Evolutionary conservation across 2,888 invertebrate genomes (phyloP), one percentile per base, ranked within the genome.

Genomic region (Linnaemya vulpina): DNA sequence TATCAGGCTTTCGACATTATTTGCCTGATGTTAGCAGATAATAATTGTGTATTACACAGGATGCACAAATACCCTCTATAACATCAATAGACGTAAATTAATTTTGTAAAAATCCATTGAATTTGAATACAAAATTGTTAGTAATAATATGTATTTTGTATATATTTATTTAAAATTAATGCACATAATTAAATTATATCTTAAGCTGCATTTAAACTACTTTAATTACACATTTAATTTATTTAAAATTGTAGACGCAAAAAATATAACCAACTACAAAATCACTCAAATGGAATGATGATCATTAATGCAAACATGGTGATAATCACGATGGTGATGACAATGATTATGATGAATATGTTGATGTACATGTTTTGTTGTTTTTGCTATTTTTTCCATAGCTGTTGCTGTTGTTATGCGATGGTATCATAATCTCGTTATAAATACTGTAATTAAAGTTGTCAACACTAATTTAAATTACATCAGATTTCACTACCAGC

Each of bases 371-470:
- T 71, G n/a, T n/a, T 17, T 17, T 62, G 17, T 30, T 63, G 11
- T 20, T 51, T 11, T 22, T 35, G 46, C 20, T 63, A 51, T 30
- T 20, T 9, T 65, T 25, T 55, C 35, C 35, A 13, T n/a, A 58
- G 65, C 43, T 74, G 25, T 46, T 67, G 22, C 35, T 53, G 25
- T 17, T n/a, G 35, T 43, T 55, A 49, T 65, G 43, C 40, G 46
- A 65, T 53, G 43, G n/a, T 55, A 79, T 79, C 51, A 71, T 75
- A 79, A 75, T 49, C 78, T 70, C 63, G 75, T 62, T 63, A 75
- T 71, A 75, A 79, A 60, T 84, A 58, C 70, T 75, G 70, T 79
- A 84, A 84, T 84, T 84, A 79, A 84, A 51, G 70, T 60, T 84
- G 79, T 79, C 83, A 84, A 71, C 83, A 75, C 70, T 60, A 75